Base-by-base conservation (phyloP, 1,140 invertebrate genomes). In the Dryas iulia region DNA sequence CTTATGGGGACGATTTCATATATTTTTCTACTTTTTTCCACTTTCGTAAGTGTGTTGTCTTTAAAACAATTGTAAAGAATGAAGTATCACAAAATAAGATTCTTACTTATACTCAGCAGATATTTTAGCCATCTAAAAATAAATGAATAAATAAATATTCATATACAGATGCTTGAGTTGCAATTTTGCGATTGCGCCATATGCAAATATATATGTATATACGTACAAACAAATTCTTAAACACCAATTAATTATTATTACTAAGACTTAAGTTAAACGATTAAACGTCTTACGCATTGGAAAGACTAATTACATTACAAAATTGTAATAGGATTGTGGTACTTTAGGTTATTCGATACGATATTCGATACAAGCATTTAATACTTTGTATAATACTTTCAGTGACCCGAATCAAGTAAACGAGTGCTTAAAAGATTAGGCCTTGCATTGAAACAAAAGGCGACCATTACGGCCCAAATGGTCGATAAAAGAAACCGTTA, bases 401-500 rank as follows among this genome's bases (percentile, higher is more conserved):
- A 63, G 28, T 63, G 61, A 54, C 61, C 61, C 61, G 61, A 54
- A 53, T 63, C 61, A 63, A 63, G 61, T 63, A 63, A 63, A 63
- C 60, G 60, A 62, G 60, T 62, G 14, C 60, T 62, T 62, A 62
- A 62, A 47, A 54, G 60, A 62, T 62, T 62, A 62, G 60, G 60
- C 60, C 60, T 14, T 62, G 60, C 47, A 62, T 62, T 26, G 60
- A 39, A 62, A 77, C 70, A 72, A 79, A 78, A 78, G 69, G 73
- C 72, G 69, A 69, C 64, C 74, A 77, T 78, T 78, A 78, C 73
- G 21, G 54, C 64, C 65, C 59, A 79, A 77, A 84, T 81, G 78
- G 78, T 76, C 80, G 73, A 81, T 84, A 82, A 84, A 82, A 82
- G 73, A 73, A 75, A 74, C 64, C 77, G 75, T 62, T 79, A 82